phyloP scores from a whole-genome alignment of 2,113 vertebrate species.

The Phyllopteryx taeniolatus region DNA sequence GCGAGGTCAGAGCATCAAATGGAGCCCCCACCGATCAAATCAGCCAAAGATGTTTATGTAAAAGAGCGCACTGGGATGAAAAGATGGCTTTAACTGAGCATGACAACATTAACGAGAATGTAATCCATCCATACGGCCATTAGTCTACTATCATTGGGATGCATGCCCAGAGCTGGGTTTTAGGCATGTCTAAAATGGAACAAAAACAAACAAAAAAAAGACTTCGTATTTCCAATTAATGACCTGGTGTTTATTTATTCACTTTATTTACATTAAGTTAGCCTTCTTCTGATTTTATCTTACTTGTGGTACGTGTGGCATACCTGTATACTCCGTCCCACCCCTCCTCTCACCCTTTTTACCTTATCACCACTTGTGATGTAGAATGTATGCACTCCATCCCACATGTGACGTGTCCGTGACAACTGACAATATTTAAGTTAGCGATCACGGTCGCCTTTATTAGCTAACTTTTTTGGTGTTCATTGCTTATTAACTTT shows the following conservation, averaged over 20 bases:
- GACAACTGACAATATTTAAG: too few relatives aligned
- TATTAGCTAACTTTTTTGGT: neutral
- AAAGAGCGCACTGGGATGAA: constrained; percentile 52
- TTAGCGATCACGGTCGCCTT: too few relatives aligned
- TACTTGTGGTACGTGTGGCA: neutral
- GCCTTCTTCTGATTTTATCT: neutral
- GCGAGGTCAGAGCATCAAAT: constrained; percentile 66
- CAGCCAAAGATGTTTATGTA: constrained; percentile 56
- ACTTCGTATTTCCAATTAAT: neutral
- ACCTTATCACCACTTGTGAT: neutral
- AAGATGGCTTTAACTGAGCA: constrained; percentile 46
- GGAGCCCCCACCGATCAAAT: constrained; percentile 57
- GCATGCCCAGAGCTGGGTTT: constrained; percentile 31
- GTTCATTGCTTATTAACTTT: neutral
- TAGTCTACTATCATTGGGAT: constrained; percentile 33
- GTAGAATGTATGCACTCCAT: neutral
- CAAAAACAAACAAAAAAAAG: neutral
- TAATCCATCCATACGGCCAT: constrained; percentile 30
- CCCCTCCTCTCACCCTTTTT: neutral
- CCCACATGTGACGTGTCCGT: neutral
- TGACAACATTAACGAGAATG: constrained; percentile 49
- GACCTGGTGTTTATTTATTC: neutral
- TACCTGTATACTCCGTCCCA: neutral
- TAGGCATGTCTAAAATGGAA: neutral
- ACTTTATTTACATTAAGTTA: neutral